phyloP scores from a whole-genome alignment of 2,797 vertebrate genomes.

The Centroberyx gerrardi region DNA sequence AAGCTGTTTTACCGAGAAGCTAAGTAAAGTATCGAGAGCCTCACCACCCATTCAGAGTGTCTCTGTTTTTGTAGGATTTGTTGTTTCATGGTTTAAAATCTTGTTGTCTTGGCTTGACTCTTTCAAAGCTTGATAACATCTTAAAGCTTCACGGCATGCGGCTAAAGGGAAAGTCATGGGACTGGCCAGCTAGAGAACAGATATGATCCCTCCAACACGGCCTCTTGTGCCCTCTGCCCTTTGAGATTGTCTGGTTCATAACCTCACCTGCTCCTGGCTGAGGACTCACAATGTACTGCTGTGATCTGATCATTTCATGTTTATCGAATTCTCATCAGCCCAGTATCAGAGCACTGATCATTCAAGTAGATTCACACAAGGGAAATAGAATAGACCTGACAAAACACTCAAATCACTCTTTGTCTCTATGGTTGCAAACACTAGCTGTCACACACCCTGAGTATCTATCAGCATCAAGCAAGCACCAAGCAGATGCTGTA shows the following conservation, averaged over 20 bases:
- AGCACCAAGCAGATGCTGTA: conserved; percentile 7
- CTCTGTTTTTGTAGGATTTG: not conserved
- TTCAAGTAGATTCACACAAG: too few species aligned
- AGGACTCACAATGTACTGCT: too few species aligned
- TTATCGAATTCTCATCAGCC: too few species aligned
- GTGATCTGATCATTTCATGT: too few species aligned
- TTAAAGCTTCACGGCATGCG: not conserved
- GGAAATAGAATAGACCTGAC: too few species aligned
- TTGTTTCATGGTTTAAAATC: not conserved
- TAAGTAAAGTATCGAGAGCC: not conserved
- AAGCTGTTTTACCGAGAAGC: not conserved
- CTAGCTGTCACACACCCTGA: not conserved
- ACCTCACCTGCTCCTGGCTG: too few species aligned
- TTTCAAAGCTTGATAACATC: not conserved
- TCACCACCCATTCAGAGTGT: not conserved
- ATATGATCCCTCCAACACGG: too few species aligned
- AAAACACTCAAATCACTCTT: too few species aligned
- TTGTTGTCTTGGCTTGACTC: not conserved
- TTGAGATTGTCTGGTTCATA: too few species aligned
- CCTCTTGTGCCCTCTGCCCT: too few species aligned
- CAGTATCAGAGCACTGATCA: too few species aligned
- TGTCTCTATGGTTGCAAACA: not conserved
- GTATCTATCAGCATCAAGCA: not conserved
- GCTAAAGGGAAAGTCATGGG: not conserved
- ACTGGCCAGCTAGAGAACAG: not conserved